Evolutionary conservation across 2,113 vertebrate species (phyloP).

Genomic region (Eleginops maclovinus): DNA sequence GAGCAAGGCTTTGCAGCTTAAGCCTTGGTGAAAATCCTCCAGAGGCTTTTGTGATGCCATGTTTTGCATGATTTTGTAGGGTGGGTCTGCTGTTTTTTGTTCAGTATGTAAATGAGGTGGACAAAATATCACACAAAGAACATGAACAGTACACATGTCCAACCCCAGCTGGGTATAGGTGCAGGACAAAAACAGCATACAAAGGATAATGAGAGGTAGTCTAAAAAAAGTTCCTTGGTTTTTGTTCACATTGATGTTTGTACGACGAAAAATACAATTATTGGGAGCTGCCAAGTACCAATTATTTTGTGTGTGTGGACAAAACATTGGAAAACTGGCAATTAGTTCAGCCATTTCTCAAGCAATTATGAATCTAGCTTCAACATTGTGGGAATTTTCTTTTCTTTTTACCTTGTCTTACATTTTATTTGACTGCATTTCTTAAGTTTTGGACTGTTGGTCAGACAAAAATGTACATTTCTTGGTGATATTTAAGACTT

Average conservation of each 20-base stretch:
- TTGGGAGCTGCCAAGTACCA: background rate
- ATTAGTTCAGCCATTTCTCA: background rate
- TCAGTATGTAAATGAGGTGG: background rate
- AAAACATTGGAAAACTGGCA: background rate
- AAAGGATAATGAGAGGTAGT: background rate
- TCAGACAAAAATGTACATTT: background rate
- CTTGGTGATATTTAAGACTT: background rate
- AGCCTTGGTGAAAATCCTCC: background rate
- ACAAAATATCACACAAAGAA: background rate
- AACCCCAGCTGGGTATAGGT: background rate
- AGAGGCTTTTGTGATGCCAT: background rate
- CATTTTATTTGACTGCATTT: too few species aligned
- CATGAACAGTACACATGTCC: background rate
- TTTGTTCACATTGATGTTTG: background rate
- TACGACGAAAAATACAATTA: background rate
- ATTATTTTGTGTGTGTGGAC: background rate
- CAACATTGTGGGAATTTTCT: background rate
- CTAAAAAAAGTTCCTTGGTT: background rate
- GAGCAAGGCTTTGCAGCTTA: constrained; percentile 1
- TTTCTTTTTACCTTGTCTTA: background rate
- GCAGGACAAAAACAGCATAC: background rate
- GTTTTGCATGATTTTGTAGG: background rate
- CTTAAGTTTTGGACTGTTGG: too few species aligned
- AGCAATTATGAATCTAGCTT: background rate
- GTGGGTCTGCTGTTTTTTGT: background rate